These are phyloP conservation scores for Antrozous pallidus DNA, from an alignment of 2,797 vertebrate species.

Conservation along the genomic window DNA sequence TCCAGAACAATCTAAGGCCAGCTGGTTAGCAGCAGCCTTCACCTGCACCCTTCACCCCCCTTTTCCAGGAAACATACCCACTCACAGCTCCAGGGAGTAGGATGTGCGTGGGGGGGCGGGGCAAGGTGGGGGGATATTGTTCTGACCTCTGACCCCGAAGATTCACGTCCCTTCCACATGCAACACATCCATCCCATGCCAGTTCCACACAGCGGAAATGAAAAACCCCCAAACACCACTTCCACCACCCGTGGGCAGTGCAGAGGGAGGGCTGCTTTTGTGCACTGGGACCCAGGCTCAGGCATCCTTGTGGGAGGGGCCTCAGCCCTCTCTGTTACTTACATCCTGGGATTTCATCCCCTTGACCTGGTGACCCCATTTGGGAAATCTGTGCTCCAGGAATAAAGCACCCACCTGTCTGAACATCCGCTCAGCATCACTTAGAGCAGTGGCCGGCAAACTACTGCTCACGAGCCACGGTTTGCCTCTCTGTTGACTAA, in stretches of 20 bases:
- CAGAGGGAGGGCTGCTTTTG: background rate
- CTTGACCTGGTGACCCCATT: background rate
- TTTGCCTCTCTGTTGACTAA: too few relatives aligned
- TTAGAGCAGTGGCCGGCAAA: too few relatives aligned
- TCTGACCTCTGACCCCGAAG: background rate
- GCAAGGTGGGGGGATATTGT: background rate
- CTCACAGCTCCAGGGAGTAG: background rate
- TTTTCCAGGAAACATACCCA: background rate
- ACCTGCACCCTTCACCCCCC: background rate
- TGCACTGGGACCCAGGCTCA: background rate
- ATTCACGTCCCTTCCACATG: background rate
- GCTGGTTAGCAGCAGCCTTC: background rate
- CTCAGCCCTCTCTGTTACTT: fast-evolving
- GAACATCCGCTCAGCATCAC: background rate
- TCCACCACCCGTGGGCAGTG: background rate
- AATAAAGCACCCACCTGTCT: too few relatives aligned
- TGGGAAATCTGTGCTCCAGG: background rate
- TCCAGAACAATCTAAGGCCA: background rate
- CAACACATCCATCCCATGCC: background rate
- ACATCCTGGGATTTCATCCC: background rate
- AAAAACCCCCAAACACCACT: fast-evolving
- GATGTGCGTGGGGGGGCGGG: fast-evolving
- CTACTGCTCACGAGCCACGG: too few relatives aligned
- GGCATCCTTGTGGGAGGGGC: background rate
- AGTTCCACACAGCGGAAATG: too few relatives aligned